Evolutionary conservation across 2,113 vertebrate genomes (phyloP), one percentile per base, ranked within the genome.

Genomic region (Peromyscus maniculatus): DNA sequence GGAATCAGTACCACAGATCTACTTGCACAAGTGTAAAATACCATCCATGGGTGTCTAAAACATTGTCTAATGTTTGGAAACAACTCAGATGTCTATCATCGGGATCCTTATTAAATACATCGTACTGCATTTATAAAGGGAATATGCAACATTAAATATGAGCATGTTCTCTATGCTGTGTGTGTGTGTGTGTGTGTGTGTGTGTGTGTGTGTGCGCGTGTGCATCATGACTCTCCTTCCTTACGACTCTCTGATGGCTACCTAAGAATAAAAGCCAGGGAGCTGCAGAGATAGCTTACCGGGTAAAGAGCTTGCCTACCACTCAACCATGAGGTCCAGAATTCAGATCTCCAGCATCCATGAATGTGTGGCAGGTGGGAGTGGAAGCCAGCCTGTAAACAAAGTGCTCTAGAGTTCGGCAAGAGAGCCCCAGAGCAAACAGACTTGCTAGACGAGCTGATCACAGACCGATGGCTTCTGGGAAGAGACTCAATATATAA

Each of bases 1-100:
- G 52, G 80, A 80, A 84, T 77, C 77, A 97, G 64, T 72, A 75
- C 52, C 75, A 66, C 26, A 88, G 69, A 59, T 72, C 39, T 7
- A 77, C 80, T 91, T 91, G 77, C 46, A 66, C 74, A 52, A 87
- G 80, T 64, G 16, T 96, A 94, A 92, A 57, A n/a, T 43, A 57
- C 74, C 74, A 28, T 19, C 3, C 24, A 33, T 82, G 71, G 71
- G 93, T 84, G 57, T 77, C 43, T 74, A 46, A 36, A 66, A 62
- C 75, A 78, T 49, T 72, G 66, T 71, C 66, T 80, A 80, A 49
- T 62, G 55, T 62, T 62, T 91, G 93, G 91, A 74, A 91, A 75
- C 21, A 86, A 86, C 21, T 92, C 91, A 90, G 62, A 62, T 33
- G 1, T 82, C 84, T 80, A 43, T 91, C 92, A 31, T 1, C 86